These are phyloP conservation scores for Eremophila alpestris DNA, from an alignment of 2,797 vertebrate species.

Conservation along the genomic window DNA sequence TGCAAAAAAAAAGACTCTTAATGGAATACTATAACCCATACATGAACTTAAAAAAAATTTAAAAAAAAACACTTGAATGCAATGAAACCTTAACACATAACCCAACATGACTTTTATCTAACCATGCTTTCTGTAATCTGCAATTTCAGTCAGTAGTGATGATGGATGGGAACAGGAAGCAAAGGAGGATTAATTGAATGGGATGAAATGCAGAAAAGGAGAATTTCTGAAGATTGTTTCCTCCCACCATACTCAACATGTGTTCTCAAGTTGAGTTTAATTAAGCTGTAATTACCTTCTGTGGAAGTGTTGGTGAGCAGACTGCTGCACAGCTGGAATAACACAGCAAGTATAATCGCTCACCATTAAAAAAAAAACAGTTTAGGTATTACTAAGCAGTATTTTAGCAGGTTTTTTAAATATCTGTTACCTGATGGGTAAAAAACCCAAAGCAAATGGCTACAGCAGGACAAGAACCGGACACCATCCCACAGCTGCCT, in stretches of 20 bases:
- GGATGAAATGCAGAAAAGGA: neutral
- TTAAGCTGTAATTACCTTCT: constrained; percentile 10
- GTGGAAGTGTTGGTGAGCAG: neutral
- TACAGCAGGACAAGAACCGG: constrained; percentile 10
- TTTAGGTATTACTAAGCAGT: neutral
- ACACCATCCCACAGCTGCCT: neutral
- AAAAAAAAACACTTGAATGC: neutral
- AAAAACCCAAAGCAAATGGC: neutral
- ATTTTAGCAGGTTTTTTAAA: neutral
- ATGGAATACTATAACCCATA: neutral
- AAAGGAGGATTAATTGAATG: neutral
- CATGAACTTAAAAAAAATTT: neutral
- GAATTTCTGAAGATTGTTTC: neutral
- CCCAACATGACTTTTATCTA: neutral
- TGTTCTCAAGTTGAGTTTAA: constrained; percentile 12
- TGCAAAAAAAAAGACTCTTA: neutral
- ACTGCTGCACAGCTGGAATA: constrained; percentile 17
- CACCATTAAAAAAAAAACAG: neutral
- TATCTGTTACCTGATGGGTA: neutral
- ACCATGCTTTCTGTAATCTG: neutral
- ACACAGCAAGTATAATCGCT: neutral
- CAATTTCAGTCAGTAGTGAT: neutral
- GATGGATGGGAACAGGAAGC: neutral
- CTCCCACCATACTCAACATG: neutral
- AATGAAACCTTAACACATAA: neutral